A percentile compares a stretch with the other conserved stretches of the same genome.
These are phyloP conservation scores for Protodeltote pygarga DNA, from an alignment of 2,888 invertebrate genomes.

Conservation along the genomic window DNA sequence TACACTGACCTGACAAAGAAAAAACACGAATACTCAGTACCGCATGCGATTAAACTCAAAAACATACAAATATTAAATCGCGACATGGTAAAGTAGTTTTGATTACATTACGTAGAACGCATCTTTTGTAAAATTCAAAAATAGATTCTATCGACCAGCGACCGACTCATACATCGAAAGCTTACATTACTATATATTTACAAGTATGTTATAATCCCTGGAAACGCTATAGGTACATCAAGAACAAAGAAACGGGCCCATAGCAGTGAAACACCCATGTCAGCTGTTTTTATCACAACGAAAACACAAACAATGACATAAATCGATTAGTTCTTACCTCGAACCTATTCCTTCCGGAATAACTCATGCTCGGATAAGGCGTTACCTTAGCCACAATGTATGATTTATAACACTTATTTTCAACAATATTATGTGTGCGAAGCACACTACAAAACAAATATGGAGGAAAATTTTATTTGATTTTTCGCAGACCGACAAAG, in stretches of 20 bases:
- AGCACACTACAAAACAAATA: constrained; percentile 65
- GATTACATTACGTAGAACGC: constrained; percentile 28
- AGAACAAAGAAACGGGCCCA: constrained; percentile 72
- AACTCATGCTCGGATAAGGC: constrained; percentile 86
- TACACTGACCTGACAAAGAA: constrained; percentile 67
- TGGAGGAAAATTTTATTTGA: constrained; percentile 66
- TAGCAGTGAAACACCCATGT: constrained; percentile 71
- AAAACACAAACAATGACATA: constrained; percentile 78
- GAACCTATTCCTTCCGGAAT: constrained; percentile 89
- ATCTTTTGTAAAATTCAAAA: constrained; percentile 53
- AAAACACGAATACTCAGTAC: constrained; percentile 39
- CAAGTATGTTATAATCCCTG: background rate
- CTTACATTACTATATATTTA: background rate
- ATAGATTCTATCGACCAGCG: constrained; percentile 48
- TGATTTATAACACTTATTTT: constrained; percentile 55
- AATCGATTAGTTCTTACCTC: constrained; percentile 83
- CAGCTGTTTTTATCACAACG: constrained; percentile 89
- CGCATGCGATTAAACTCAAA: constrained; percentile 45
- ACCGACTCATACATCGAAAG: background rate
- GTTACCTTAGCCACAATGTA: constrained; percentile 84
- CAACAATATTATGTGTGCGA: constrained; percentile 43
- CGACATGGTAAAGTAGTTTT: constrained; percentile 36
- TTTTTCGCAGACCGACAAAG: constrained; percentile 57
- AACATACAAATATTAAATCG: constrained; percentile 41
- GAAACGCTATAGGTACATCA: constrained; percentile 3